Conservation (phyloP, 92 coral and sea anemone genomes). For the Metridium senile region DNA sequence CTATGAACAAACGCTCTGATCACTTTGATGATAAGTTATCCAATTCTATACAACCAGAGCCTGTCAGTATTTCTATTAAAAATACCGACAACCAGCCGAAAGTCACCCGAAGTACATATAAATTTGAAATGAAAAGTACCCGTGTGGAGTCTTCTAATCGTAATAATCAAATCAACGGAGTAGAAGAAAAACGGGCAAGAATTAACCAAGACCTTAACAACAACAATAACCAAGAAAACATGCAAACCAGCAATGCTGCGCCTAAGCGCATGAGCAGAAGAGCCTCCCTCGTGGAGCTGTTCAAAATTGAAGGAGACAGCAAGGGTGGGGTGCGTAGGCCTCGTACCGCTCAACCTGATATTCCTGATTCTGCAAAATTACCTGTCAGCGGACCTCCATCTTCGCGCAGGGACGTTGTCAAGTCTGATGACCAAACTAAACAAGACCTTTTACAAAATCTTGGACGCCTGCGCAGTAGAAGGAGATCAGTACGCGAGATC, state of each 20-base stretch:
- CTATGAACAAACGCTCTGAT: constrained; percentile 44
- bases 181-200: constrained; percentile 67
- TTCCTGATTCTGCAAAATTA: constrained; percentile 37
- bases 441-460: constrained; percentile 70
- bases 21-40: constrained; percentile 36
- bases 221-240: constrained; percentile 42
- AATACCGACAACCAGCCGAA: constrained; percentile 42
- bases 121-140: constrained; percentile 58
- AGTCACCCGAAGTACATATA: constrained; percentile 71
- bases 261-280: constrained; percentile 84
- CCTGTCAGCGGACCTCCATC: constrained; percentile 37
- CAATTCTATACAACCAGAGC: constrained; percentile 30
- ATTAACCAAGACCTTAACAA: constrained; percentile 54
- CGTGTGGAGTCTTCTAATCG: constrained; percentile 16
- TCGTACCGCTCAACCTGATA: constrained; percentile 57
- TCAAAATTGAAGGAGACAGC: constrained; percentile 71
- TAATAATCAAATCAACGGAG: constrained; percentile 29
- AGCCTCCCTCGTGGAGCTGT: constrained; percentile 83
- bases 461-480: constrained; percentile 69
- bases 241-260: constrained; percentile 13
- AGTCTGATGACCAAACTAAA: constrained; percentile 59
- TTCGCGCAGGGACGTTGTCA: constrained; percentile 31
- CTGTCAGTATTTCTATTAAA: constrained; percentile 39
- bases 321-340: constrained; percentile 44
- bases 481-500: constrained; percentile 86